phyloP scores from a whole-genome alignment of 2,888 invertebrate species.

The Petrolisthes cinctipes region DNA sequence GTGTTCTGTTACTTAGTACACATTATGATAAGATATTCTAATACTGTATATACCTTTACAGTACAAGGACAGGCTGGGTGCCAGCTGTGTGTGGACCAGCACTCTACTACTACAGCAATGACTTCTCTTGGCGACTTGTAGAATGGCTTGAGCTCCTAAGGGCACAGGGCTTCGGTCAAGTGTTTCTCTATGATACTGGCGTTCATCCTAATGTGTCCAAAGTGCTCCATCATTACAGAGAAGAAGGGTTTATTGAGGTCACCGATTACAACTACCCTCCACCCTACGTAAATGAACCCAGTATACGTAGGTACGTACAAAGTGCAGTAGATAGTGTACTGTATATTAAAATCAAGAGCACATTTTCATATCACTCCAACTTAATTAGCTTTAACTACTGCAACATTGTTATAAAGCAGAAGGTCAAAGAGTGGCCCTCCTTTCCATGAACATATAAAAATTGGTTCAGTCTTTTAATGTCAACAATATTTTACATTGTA shows the following conservation, averaged over 20 bases:
- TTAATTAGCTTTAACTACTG: too few relatives aligned
- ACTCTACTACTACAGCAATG: conserved; percentile 43
- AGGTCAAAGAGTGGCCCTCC: too few relatives aligned
- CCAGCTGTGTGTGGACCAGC: conserved; percentile 46
- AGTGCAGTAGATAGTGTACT: too few relatives aligned
- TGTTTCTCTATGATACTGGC: conserved; percentile 46
- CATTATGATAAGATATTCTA: too few relatives aligned
- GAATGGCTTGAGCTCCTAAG: conserved; percentile 52
- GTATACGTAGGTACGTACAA: conserved; percentile 23
- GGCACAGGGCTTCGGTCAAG: conserved; percentile 30
- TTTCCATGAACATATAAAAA: too few relatives aligned
- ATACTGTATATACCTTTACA: not conserved
- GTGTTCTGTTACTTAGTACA: too few relatives aligned
- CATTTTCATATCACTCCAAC: too few relatives aligned
- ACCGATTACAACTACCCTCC: conserved; percentile 34
- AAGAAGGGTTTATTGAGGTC: conserved; percentile 43
- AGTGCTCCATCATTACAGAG: conserved; percentile 36
- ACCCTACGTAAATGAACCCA: conserved; percentile 46
- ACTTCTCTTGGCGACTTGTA: conserved; percentile 35
- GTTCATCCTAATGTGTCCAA: conserved; percentile 32
- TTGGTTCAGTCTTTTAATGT: too few relatives aligned
- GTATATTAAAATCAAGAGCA: too few relatives aligned
- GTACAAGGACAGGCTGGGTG: not conserved
- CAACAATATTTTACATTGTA: too few relatives aligned
- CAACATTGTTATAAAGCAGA: too few relatives aligned